Evolutionary conservation across 2,113 vertebrate genomes (phyloP).

Genomic region (Junco hyemalis): DNA sequence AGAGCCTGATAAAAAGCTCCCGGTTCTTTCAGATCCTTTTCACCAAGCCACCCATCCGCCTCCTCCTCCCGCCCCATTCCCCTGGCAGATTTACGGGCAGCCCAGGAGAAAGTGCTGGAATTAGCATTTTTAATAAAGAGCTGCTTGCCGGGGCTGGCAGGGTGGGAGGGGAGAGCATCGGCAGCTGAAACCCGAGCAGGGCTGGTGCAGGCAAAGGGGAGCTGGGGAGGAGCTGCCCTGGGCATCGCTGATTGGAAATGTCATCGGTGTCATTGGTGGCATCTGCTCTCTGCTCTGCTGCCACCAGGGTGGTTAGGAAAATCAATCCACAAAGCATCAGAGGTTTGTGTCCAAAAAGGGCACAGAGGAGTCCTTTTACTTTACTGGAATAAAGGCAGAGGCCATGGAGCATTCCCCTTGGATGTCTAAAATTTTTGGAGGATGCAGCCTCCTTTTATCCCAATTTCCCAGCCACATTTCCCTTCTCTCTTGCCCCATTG

Average conservation of each 20-base stretch:
- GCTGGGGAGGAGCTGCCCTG: rapidly evolving
- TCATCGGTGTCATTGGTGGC: rapidly evolving
- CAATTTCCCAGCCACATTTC: no score
- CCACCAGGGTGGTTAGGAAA: no score
- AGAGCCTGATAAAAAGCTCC: conserved; percentile 62
- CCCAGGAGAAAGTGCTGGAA: conserved; percentile 58
- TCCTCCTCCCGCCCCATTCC: conserved; percentile 23
- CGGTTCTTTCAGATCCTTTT: conserved; percentile 52
- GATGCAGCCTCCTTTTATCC: no score
- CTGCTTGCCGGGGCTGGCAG: conserved; percentile 37
- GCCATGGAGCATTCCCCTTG: no score
- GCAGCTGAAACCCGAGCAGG: not conserved
- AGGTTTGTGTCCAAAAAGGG: no score
- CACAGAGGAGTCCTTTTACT: no score
- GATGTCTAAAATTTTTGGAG: no score
- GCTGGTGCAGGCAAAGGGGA: not conserved
- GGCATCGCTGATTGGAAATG: rapidly evolving
- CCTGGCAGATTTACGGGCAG: conserved; percentile 39
- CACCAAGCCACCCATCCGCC: conserved; percentile 18
- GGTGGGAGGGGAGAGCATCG: not conserved
- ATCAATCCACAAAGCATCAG: no score
- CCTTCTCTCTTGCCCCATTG: no score
- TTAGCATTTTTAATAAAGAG: conserved; percentile 75
- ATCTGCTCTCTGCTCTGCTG: not conserved
- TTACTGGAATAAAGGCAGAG: no score